Percentiles rank a stretch among this genome's conserved stretches.
Evolutionary conservation across 1,140 invertebrate genomes (phyloP).

Genomic region (Bombyx mori): ASM3026992v2 NC_085124.1:10309501-10310000

Average conservation of each 20-base stretch:
- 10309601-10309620: constrained; percentile 9
- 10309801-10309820: constrained; percentile 30
- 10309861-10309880: no score
- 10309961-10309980: not conserved
- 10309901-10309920: no score
- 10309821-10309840: not conserved
- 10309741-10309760: constrained; percentile 36
- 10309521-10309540: no score
- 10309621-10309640: constrained; percentile 27
- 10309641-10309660: constrained; percentile 22
- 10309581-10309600: not conserved
- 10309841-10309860: no score
- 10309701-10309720: constrained; percentile 48
- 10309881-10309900: no score
- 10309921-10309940: no score
- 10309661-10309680: constrained; percentile 25
- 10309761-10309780: constrained; percentile 47
- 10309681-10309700: constrained; percentile 60
- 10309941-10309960: no score
- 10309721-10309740: constrained; percentile 25
- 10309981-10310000: not conserved
- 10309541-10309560: constrained; percentile 4
- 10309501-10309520: no score
- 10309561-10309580: constrained; percentile 12
- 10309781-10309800: constrained; percentile 48